Percentiles rank a stretch among this genome's conserved stretches.
These are phyloP conservation scores for Hemitrygon akajei DNA, from an alignment of 2,797 vertebrate species.

Conservation along the genomic window DNA sequence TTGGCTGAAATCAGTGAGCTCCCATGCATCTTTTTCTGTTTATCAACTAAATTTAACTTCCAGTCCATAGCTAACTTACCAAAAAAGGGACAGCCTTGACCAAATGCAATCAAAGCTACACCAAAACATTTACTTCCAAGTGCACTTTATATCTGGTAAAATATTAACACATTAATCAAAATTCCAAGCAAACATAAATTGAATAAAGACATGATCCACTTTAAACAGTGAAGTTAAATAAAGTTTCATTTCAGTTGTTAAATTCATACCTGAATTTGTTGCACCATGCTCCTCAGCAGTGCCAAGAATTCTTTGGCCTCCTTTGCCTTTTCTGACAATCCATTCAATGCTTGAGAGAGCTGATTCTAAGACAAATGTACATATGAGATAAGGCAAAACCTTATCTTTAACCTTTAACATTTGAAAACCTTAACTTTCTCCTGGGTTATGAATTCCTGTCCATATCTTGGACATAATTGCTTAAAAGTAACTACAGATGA, in stretches of 20 bases:
- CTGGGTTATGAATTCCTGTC: background rate
- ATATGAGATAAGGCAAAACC: constrained; percentile 32
- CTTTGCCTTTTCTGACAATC: constrained; percentile 87
- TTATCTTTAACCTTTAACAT: no score
- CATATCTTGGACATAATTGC: background rate
- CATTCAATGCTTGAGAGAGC: constrained; percentile 87
- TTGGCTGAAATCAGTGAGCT: background rate
- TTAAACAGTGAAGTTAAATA: background rate
- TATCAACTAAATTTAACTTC: background rate
- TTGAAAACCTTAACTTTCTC: background rate
- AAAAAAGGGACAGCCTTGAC: background rate
- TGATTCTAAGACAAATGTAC: constrained; percentile 68
- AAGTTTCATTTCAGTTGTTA: background rate
- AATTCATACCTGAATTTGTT: constrained; percentile 84
- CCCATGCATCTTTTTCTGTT: background rate
- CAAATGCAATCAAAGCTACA: background rate
- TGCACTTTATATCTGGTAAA: background rate
- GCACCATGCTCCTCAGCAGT: constrained; percentile 91
- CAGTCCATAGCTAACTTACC: background rate
- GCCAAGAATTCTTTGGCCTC: constrained; percentile 97
- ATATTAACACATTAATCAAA: background rate
- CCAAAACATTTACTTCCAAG: background rate
- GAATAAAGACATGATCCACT: background rate
- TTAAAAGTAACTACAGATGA: background rate
- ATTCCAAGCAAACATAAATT: background rate